A percentile compares a stretch with the other conserved stretches of the same genome.
Evolutionary conservation across 64 coral and sea anemone genomes (phyloP).

Genomic region (Anthopleura sola): DNA sequence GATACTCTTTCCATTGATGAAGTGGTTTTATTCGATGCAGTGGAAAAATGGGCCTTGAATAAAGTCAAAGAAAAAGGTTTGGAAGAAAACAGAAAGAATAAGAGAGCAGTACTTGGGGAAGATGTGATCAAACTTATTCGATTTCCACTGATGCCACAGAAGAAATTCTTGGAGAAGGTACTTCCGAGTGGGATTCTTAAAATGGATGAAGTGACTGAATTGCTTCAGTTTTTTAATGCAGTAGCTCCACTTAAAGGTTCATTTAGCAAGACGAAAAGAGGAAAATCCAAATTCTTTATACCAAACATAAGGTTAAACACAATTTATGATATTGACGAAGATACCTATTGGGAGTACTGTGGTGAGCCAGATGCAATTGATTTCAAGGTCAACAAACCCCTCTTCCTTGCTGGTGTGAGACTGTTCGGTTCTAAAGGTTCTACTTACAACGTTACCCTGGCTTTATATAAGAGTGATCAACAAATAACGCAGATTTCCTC

Average conservation of each 20-base stretch:
- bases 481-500: neutral
- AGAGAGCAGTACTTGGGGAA: constrained; percentile 7
- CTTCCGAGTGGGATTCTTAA: neutral
- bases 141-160: constrained; percentile 12
- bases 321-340: no score
- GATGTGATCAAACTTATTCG: constrained; percentile 7
- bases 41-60: constrained; percentile 9
- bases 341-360: neutral
- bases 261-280: neutral
- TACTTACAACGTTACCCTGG: neutral
- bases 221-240: neutral
- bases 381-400: neutral
- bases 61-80: neutral
- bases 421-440: neutral
- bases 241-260: no score
- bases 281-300: no score
- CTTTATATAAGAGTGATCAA: neutral
- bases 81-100: neutral
- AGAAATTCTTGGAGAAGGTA: neutral
- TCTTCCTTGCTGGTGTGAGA: neutral
- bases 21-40: constrained; percentile 21
- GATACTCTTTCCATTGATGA: neutral
- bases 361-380: neutral
- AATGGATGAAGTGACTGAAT: neutral
- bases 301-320: neutral